Percentiles rank a stretch among this genome's conserved stretches.
These are phyloP conservation scores for Acronicta psi DNA, from an alignment of 2,888 invertebrate species.

Conservation along the genomic window DNA sequence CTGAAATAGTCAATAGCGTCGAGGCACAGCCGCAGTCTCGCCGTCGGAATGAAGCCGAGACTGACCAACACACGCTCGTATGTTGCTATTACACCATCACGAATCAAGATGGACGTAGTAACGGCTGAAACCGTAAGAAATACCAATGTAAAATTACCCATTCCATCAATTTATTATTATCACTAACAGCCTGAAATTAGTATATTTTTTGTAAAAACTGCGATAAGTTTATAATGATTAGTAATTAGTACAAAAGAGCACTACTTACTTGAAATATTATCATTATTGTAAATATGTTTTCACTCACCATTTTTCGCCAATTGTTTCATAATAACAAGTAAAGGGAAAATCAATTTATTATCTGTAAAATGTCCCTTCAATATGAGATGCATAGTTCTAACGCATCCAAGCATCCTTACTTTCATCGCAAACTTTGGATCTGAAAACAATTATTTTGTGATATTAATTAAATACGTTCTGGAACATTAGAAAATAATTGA, in stretches of 20 bases:
- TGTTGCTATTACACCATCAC: conserved; percentile 89
- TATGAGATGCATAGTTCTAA: conserved; percentile 90
- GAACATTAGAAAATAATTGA: not conserved
- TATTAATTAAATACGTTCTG: conserved; percentile 8
- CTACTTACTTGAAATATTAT: not conserved
- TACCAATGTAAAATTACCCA: conserved; percentile 4
- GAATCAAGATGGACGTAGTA: conserved; percentile 86
- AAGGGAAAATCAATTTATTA: conserved; percentile 88
- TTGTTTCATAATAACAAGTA: conserved; percentile 89
- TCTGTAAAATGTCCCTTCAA: conserved; percentile 89
- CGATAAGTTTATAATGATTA: too few relatives aligned
- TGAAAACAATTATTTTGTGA: conserved; percentile 62
- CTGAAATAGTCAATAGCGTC: conserved; percentile 92
- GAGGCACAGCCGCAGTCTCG: conserved; percentile 90
- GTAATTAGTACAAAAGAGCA: too few relatives aligned
- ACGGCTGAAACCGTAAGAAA: conserved; percentile 70
- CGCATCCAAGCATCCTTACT: conserved; percentile 89
- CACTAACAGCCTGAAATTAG: not conserved
- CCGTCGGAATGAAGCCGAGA: conserved; percentile 89
- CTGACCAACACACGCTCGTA: conserved; percentile 90
- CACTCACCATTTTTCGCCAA: conserved; percentile 89
- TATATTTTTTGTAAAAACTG: not conserved
- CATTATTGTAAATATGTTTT: not conserved
- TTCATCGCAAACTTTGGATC: conserved; percentile 91
- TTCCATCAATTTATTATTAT: not conserved